Evolutionary conservation across 2,888 invertebrate species (phyloP).

Genomic region (Serripes groenlandicus): DNA sequence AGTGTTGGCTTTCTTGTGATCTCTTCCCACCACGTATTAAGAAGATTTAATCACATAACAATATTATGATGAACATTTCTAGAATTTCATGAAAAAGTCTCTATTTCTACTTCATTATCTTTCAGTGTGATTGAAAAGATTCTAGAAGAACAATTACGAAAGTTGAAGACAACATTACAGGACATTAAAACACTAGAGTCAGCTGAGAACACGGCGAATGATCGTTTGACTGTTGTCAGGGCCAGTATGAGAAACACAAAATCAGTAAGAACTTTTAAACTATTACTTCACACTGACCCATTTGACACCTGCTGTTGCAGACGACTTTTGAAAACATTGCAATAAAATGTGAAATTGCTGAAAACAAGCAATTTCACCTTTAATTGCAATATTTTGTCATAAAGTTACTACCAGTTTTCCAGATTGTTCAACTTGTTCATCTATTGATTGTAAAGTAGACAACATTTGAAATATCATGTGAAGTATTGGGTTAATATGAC

Average conservation of each 20-base stretch:
- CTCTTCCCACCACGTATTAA: too few species aligned
- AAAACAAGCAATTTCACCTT: background rate
- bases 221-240: constrained; percentile 92
- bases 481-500: too few species aligned
- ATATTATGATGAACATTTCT: too few species aligned
- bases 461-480: too few species aligned
- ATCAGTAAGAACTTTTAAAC: background rate
- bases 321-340: background rate
- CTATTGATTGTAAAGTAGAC: too few species aligned
- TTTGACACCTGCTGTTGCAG: background rate
- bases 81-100: too few species aligned
- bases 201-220: constrained; percentile 94
- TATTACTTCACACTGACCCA: background rate
- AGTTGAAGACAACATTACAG: constrained; percentile 94
- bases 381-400: background rate
- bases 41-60: too few species aligned
- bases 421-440: too few species aligned
- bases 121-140: constrained; percentile 93
- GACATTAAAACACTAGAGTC: constrained; percentile 95
- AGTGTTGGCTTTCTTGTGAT: too few species aligned
- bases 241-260: constrained; percentile 73
- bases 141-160: constrained; percentile 93
- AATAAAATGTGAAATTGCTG: background rate
- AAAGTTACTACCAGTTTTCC: too few species aligned
- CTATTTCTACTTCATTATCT: too few species aligned